A percentile compares a stretch with the other conserved stretches of the same genome.
phyloP scores from a whole-genome alignment of 2,888 invertebrate species.

The Pyrochroa serraticornis region DNA sequence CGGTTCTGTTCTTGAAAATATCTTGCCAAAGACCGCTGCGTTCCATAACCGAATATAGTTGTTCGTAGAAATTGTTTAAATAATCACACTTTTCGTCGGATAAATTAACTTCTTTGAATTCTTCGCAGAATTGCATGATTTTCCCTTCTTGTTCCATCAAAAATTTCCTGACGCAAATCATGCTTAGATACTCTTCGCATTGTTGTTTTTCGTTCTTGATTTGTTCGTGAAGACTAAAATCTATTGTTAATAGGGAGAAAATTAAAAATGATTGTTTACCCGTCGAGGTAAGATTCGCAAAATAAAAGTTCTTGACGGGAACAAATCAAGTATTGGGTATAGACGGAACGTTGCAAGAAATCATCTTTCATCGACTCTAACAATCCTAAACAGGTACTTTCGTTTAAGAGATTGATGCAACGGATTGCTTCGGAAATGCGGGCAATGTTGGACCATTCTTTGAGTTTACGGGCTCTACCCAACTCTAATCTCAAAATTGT shows the following conservation, averaged over 20 bases:
- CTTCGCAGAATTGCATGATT: slow-evolving; percentile 76
- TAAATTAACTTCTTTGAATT: slow-evolving; percentile 79
- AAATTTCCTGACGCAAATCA: slow-evolving; percentile 79
- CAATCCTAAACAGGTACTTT: slow-evolving; percentile 72
- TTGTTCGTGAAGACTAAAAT: slow-evolving; percentile 62
- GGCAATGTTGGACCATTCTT: slow-evolving; percentile 77
- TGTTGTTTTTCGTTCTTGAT: slow-evolving; percentile 73
- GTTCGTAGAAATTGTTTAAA: slow-evolving; percentile 80
- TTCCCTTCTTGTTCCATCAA: slow-evolving; percentile 77
- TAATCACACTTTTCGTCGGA: slow-evolving; percentile 92
- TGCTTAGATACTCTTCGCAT: slow-evolving; percentile 75
- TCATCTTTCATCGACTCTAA: slow-evolving; percentile 78
- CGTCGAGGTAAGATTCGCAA: slow-evolving; percentile 73
- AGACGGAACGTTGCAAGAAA: slow-evolving; percentile 76
- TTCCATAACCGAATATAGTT: slow-evolving; percentile 72
- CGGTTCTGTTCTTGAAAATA: slow-evolving; percentile 72
- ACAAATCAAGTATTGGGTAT: slow-evolving; percentile 80
- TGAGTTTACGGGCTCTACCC: slow-evolving; percentile 81
- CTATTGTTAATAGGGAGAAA: neutral
- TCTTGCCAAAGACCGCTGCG: slow-evolving; percentile 76
- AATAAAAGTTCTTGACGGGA: slow-evolving; percentile 81
- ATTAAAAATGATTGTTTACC: slow-evolving; percentile 53
- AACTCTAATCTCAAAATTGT: slow-evolving; percentile 76
- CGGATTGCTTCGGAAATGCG: slow-evolving; percentile 84
- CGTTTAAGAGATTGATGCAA: slow-evolving; percentile 75